Percentiles rank a stretch among this genome's conserved stretches.
Evolutionary conservation across 2,113 vertebrate species (phyloP).

Genomic region (Delphinus delphis): DNA sequence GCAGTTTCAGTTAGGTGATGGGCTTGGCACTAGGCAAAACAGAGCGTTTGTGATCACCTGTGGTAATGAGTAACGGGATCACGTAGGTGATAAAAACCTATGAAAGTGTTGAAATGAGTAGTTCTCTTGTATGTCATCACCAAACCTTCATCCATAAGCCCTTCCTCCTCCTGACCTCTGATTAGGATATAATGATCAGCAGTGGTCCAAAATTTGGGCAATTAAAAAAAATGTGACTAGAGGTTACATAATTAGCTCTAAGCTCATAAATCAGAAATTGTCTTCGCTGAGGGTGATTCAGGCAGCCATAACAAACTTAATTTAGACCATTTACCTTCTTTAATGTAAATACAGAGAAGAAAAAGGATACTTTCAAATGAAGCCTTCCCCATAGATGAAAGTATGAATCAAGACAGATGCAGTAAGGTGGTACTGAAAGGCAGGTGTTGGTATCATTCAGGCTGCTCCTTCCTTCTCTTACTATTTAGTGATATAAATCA

Average conservation of each 20-base stretch:
- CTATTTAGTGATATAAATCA: background rate
- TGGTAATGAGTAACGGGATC: background rate
- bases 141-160: background rate
- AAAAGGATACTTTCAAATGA: background rate
- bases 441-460: background rate
- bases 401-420: background rate
- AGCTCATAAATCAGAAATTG: background rate
- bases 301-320: background rate
- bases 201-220: background rate
- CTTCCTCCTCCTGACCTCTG: background rate
- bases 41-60: background rate
- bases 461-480: background rate
- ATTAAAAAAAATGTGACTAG: background rate
- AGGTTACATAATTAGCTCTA: background rate
- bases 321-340: background rate
- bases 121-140: background rate
- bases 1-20: background rate
- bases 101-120: background rate
- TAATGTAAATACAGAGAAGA: background rate
- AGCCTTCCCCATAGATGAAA: background rate
- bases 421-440: background rate
- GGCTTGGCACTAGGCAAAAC: background rate
- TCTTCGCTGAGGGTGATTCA: background rate
- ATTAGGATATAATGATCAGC: background rate
- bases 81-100: conserved; percentile 19